Evolutionary conservation across 2,888 invertebrate genomes (phyloP).

Genomic region (Trichopoda pennipes): DNA sequence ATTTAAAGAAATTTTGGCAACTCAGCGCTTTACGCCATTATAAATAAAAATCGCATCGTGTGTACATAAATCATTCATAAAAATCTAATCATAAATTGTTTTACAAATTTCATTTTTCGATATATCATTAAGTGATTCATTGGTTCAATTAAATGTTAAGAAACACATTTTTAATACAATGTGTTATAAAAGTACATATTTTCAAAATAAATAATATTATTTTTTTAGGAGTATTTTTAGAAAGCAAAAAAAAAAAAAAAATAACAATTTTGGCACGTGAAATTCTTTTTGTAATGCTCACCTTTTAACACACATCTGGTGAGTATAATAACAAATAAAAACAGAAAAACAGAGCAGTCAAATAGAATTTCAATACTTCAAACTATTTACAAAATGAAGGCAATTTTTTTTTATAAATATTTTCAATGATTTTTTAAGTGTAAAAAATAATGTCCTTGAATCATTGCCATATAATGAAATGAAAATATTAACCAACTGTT

Average conservation of each 20-base stretch:
- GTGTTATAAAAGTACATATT: neutral
- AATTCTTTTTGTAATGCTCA: conserved; percentile 20
- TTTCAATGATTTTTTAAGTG: conserved; percentile 22
- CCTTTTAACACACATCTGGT: conserved; percentile 1
- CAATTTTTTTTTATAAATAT: conserved; percentile 6
- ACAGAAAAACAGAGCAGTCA: neutral
- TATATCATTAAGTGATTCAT: conserved; percentile 43
- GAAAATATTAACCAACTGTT: neutral
- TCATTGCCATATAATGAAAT: conserved; percentile 7
- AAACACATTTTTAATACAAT: neutral
- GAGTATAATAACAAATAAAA: neutral
- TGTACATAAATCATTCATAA: conserved; percentile 34
- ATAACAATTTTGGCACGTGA: conserved; percentile 44
- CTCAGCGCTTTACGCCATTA: conserved; percentile 11
- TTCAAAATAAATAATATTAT: neutral
- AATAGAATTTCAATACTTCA: conserved; percentile 32
- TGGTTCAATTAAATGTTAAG: conserved; percentile 26
- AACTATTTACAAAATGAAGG: conserved; percentile 34
- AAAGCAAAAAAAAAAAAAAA: conserved; percentile 23
- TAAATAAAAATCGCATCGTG: neutral
- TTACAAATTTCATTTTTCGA: neutral
- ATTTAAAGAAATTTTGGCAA: conserved; percentile 26
- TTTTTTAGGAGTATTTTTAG: conserved; percentile 16
- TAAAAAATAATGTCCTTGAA: conserved; percentile 54
- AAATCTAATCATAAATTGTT: conserved; percentile 22